Percentiles rank a stretch among this genome's conserved stretches.
These are phyloP conservation scores for Agonum fuliginosum DNA, from an alignment of 2,888 invertebrate species.

Conservation along the genomic window DNA sequence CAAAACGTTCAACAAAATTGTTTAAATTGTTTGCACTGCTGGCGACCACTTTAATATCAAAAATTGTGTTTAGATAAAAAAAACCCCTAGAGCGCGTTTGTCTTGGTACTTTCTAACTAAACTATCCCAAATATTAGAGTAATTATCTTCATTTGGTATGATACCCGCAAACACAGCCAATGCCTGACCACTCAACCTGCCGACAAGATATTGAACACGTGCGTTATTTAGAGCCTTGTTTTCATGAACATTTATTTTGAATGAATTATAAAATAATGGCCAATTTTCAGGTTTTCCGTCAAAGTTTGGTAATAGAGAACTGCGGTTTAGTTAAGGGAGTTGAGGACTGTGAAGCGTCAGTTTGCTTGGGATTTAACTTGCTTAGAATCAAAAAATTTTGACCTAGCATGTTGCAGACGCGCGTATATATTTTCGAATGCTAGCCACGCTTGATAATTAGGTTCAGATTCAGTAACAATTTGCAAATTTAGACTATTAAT, in stretches of 20 bases:
- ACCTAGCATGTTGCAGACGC: no score
- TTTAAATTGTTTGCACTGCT: background rate
- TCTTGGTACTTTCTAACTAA: background rate
- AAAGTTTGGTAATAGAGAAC: no score
- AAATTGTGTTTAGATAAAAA: no score
- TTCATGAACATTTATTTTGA: background rate
- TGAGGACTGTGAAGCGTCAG: no score
- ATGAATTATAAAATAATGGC: background rate
- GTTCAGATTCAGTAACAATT: no score
- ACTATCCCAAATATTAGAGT: background rate
- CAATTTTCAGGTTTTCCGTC: background rate
- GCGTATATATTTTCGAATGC: no score
- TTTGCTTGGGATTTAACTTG: no score
- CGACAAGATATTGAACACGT: background rate
- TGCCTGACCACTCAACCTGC: background rate
- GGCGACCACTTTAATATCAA: no score
- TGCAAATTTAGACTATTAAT: no score
- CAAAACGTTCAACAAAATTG: background rate
- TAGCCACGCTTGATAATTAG: no score
- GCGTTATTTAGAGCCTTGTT: background rate
- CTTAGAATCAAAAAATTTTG: no score
- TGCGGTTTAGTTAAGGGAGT: no score
- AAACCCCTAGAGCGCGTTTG: background rate
- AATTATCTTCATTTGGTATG: background rate
- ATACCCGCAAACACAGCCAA: background rate